Base-by-base conservation (phyloP, 37 sponge, comb jelly and placozoan genomes). In the Cliona cf. orientalis region DNA sequence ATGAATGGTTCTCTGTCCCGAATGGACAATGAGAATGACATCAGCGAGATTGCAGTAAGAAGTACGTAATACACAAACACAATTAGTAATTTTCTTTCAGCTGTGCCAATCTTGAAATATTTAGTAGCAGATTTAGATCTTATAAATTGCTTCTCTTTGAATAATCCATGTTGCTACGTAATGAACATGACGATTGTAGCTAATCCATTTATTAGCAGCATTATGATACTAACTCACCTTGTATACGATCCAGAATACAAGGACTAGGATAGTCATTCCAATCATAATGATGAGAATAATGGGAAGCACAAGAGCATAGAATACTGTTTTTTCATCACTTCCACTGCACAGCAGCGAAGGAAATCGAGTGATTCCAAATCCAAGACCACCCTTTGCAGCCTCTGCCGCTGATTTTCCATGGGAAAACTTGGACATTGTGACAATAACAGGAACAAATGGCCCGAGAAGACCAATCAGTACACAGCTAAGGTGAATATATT, bases 241-340 rank as follows among this genome's bases (percentile, higher is more conserved):
- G 53, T 49, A 14, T 19, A 49, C 14, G 9, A 35, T 40, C 73
- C 74, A 86, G 35, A 86, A 53, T 26, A 86, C 65, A n/a, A 67
- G 33, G 11, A 80, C n/a, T 2, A 86, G 65, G 9, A 86, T 28
- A 5, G 66, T 19, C 19, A 61, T 26, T 73, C 81, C 87, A 79
- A 46, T 40, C 1, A 58, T 58, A 5, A 80, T 0, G 0, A 79
- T 69, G 21, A 86, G 38, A 39, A 49, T 41, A 6, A 73, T 66
- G 21, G 74, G 74, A 9, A 86, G 64, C 2, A 78, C 53, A 11
- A 65, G 34, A 21, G 80, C 72, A 45, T 86, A 86, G 68, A 80
- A 86, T 7, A 28, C 0, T 19, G 53, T 41, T 32, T 74, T 36
- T 53, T 6, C 23, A 36, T 40, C 43, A 23, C 7, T 43, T 21